Evolutionary conservation across 2,113 vertebrate genomes (phyloP), one percentile per base, ranked within the genome.

Genomic region (Entelurus aequoreus): DNA sequence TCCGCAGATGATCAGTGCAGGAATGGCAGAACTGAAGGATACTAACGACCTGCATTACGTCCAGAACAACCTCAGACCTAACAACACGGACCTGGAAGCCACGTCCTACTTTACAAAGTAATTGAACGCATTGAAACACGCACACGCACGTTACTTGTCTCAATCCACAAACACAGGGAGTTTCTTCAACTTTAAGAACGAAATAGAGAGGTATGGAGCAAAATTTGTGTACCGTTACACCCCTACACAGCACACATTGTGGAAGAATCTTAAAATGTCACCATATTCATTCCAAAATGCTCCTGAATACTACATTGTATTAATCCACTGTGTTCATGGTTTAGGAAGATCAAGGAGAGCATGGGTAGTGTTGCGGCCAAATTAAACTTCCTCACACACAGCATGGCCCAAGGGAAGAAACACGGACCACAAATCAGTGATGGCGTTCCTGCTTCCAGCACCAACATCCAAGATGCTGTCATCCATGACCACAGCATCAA

Each of bases 321-420:
- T 46, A 11, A 46, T 46, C 21, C 13, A 6, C 58, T 71, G 5
- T 54, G 3, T 62, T 8, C 14, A 1, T 60, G 47, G 50, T 76
- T 50, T 75, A 97, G 94, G 87, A 95, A 95, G 82, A 95, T 96
- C 79, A 93, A 92, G 72, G 93, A 94, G 71, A 96, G 94, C 76
- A 87, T 95, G 80, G 89, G 87, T 66, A 92, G 92, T 51, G 86
- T 94, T n/a, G 90, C 93, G 8, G 93, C 93, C n/a, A 95, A 94
- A 63, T 63, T 96, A 58, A 97, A 95, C 79, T 95, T 94, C 77
- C 63, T 96, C 67, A 87, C 94, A 53, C 95, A 97, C 72, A 84
- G 54, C 0, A 87, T 97, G 0, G 92, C 48, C 7, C 93, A 90
- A 54, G 66, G 69, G 35, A 89, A 84, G 69, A 86, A 69, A 46